These are phyloP conservation scores for Todus mexicanus DNA, from an alignment of 2,797 vertebrate genomes.

Conservation along the genomic window DNA sequence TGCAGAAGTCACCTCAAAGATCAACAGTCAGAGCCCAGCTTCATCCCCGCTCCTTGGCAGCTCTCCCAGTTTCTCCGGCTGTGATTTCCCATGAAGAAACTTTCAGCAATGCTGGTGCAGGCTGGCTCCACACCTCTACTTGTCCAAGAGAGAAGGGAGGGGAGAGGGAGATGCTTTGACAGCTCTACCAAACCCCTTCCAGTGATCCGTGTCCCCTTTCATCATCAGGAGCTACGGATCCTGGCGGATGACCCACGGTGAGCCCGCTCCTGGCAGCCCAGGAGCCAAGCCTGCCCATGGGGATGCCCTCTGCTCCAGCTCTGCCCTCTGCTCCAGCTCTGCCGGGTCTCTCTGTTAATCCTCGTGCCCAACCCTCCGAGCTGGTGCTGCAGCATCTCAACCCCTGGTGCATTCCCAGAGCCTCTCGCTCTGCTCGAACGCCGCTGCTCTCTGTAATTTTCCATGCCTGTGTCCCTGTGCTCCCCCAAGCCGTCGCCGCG, in stretches of 20 bases:
- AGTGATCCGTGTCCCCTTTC: not conserved
- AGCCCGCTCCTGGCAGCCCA: not conserved
- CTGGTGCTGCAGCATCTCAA: constrained; percentile 35
- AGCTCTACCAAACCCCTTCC: not conserved
- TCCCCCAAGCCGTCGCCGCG: not conserved
- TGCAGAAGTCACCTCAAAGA: not conserved
- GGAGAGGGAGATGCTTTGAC: not conserved
- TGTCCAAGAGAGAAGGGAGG: not conserved
- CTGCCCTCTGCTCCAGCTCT: not conserved
- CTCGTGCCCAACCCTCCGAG: not conserved
- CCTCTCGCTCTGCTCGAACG: not conserved
- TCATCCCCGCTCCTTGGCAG: too few species aligned
- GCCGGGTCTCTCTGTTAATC: not conserved
- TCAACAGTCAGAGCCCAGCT: not conserved
- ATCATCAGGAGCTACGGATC: not conserved
- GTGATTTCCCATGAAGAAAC: not conserved
- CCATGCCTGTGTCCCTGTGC: not conserved
- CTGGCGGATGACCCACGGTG: not conserved
- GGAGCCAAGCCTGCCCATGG: not conserved
- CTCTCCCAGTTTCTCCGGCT: not conserved
- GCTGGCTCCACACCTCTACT: not conserved
- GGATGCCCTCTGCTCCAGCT: not conserved
- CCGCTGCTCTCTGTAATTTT: constrained; percentile 54
- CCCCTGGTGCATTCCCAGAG: constrained; percentile 22
- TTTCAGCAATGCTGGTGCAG: not conserved